These are phyloP conservation scores for Beroe forskalii DNA, from an alignment of 37 sponge, comb jelly and placozoan species.

Conservation along the genomic window DNA sequence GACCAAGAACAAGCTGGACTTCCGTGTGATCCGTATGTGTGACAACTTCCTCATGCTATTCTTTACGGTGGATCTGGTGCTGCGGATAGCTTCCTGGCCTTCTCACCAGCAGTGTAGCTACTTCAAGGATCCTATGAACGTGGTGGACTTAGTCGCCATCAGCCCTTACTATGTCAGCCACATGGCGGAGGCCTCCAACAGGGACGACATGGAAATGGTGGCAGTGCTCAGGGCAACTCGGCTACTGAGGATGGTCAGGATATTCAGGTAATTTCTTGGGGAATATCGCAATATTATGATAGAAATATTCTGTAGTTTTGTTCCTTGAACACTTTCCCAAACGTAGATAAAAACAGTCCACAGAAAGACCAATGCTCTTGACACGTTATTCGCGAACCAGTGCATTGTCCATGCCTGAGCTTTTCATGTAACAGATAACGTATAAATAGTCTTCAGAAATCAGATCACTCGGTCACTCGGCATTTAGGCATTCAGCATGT, in stretches of 20 bases:
- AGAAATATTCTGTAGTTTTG: too few species aligned
- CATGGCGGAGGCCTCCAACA: background rate
- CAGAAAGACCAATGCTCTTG: too few species aligned
- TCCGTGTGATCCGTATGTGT: background rate
- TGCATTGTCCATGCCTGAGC: too few species aligned
- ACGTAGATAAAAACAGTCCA: too few species aligned
- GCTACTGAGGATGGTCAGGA: background rate
- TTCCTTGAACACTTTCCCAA: too few species aligned
- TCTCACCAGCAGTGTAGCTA: background rate
- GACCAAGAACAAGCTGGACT: background rate
- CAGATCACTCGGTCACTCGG: too few species aligned
- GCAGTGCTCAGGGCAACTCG: background rate
- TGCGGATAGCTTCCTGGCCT: background rate
- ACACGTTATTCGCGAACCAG: too few species aligned
- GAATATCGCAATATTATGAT: too few species aligned
- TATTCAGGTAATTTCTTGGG: slow-evolving; percentile 15
- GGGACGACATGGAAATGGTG: background rate
- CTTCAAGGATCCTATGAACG: background rate
- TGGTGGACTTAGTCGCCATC: background rate
- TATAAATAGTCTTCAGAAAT: too few species aligned
- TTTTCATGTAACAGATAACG: too few species aligned
- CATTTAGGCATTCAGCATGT: too few species aligned
- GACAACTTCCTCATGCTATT: slow-evolving; percentile 7
- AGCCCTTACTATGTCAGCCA: slow-evolving; percentile 1
- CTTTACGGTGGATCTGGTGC: background rate